Evolutionary conservation across 1,140 invertebrate species (phyloP), one percentile per base, ranked within the genome.

Genomic region (Bombus soroeensis): DNA sequence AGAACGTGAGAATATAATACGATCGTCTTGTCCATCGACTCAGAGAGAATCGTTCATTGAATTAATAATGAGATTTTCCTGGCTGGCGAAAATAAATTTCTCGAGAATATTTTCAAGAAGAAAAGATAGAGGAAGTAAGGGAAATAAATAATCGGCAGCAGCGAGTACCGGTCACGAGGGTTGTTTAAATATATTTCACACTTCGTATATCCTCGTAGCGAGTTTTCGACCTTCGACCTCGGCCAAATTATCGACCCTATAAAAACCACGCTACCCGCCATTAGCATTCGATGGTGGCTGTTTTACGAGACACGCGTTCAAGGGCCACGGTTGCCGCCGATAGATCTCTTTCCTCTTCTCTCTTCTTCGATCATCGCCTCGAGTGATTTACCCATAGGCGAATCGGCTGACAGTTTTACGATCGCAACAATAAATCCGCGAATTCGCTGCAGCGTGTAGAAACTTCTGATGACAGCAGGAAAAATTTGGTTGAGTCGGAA

Each of bases 271-370:
- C 85, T 87, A 91, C 85, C 83, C 77, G 80, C 89, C 66, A 90
- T 91, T 91, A 89, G 79, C 72, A 90, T 91, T 87, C 85, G 87
- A 91, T 89, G 75, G 72, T 76, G 43, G 81, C 85, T 87, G 87
- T 71, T 91, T 90, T 89, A 89, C 81, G 85, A 85, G 79, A 39
- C 39, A 47, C 80, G 84, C 32, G 82, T 85, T 59, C 76, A 88
- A 53, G 53, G 71, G 75, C 79, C 81, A 85, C 62, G 59, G 53
- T 85, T 66, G n/a, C 78, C 72, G 59, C 25, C 84, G 59, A 89
- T 66, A 71, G 73, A 81, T 82, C 79, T 81, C 76, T 74, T 41
- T n/a, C 57, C 32, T 34, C 25, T 57, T 57, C 66, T n/a, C 22
- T 43, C 43, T 78, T 75, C 41, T 71, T 85, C 37, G 32, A 71